phyloP scores from a whole-genome alignment of 2,113 vertebrate genomes.

The Boulengeromyrus knoepffleri region DNA sequence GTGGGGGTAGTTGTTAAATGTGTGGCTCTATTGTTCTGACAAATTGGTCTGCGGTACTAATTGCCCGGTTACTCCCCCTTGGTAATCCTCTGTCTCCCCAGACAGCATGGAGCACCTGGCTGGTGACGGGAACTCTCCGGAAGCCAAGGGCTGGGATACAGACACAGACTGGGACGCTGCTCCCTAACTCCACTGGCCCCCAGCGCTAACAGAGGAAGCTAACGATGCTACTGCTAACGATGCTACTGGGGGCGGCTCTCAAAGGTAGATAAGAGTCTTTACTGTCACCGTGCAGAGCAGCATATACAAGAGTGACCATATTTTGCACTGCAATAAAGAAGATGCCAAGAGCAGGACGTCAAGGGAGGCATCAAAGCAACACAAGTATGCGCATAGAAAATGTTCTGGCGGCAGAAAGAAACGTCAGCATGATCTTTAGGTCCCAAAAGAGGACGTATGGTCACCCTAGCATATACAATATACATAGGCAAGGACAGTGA shows the following conservation, averaged over 20 bases:
- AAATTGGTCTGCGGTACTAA: constrained; percentile 64
- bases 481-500: neutral
- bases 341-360: neutral
- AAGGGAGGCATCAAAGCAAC: neutral
- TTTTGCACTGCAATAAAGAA: neutral
- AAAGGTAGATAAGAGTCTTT: neutral
- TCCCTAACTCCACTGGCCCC: neutral
- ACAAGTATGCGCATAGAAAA: neutral
- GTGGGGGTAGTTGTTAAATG: constrained; percentile 45
- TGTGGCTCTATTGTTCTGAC: constrained; percentile 56
- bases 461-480: neutral
- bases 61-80: constrained; percentile 60
- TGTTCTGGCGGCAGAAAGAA: neutral
- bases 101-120: constrained; percentile 38
- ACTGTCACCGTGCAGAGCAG: neutral
- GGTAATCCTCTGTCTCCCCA: constrained; percentile 51
- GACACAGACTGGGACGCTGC: neutral
- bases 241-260: neutral
- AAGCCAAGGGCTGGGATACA: neutral
- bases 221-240: neutral
- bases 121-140: constrained; percentile 32
- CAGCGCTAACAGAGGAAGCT: neutral
- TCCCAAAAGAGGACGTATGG: neutral
- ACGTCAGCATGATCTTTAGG: neutral
- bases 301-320: neutral